phyloP scores from a whole-genome alignment of 1,140 invertebrate species.

The Hydropsyche tenuis region DNA sequence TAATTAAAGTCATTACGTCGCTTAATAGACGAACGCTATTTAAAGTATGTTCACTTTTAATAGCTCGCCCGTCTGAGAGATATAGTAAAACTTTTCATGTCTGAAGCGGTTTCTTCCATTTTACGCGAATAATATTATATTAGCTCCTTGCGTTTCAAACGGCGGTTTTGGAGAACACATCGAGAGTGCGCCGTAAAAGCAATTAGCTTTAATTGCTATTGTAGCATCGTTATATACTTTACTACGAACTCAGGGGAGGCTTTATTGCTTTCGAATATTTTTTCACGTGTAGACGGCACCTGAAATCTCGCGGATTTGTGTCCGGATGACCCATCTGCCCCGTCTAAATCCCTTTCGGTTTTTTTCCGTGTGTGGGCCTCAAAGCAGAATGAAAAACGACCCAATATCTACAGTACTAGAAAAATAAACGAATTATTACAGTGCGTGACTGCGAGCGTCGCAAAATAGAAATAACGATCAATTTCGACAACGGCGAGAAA shows the following conservation, averaged over 20 bases:
- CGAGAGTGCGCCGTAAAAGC: not conserved
- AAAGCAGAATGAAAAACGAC: slow-evolving; percentile 15
- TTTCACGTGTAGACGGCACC: too few relatives aligned
- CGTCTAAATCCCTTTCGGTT: not conserved
- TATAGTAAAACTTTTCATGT: slow-evolving; percentile 21
- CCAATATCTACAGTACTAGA: slow-evolving; percentile 24
- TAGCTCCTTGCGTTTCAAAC: not conserved
- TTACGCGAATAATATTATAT: slow-evolving; percentile 12
- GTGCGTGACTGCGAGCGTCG: slow-evolving; percentile 21
- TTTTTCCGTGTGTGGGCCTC: not conserved
- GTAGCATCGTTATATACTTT: not conserved
- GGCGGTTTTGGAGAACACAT: not conserved
- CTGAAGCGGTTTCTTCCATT: not conserved
- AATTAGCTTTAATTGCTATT: slow-evolving; percentile 10
- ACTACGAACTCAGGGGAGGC: not conserved
- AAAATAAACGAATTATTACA: slow-evolving; percentile 26
- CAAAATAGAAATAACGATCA: slow-evolving; percentile 24
- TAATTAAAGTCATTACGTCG: slow-evolving; percentile 9
- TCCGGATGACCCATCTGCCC: not conserved
- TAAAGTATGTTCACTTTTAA: slow-evolving; percentile 18
- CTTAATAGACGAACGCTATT: slow-evolving; percentile 14
- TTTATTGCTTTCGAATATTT: not conserved
- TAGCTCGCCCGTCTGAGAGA: not conserved
- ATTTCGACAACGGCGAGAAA: slow-evolving; percentile 7
- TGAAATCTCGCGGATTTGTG: not conserved